Conservation (phyloP, 2,113 vertebrate genomes). For the Pseudois nayaur region DNA sequence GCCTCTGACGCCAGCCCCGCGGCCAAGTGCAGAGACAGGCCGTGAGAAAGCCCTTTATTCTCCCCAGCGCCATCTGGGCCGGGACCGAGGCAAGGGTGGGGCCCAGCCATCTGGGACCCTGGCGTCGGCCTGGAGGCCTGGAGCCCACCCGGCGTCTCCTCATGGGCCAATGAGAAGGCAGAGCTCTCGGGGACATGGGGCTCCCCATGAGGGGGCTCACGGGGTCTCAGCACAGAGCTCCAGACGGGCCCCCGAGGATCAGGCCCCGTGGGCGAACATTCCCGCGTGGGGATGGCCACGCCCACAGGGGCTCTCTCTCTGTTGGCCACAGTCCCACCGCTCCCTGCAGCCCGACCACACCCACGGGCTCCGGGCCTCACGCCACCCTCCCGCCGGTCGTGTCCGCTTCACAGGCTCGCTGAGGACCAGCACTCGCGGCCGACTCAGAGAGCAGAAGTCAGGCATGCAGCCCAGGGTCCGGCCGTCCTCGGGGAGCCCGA, state of each 20-base stretch:
- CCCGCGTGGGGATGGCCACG: background rate
- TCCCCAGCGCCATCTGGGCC: background rate
- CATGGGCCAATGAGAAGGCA: background rate
- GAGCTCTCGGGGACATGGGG: background rate
- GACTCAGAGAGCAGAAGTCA: background rate
- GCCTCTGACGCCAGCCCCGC: background rate
- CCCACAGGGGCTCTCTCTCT: accelerated
- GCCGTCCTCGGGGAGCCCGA: background rate
- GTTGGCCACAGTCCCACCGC: background rate
- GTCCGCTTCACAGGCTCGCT: background rate
- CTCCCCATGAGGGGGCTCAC: accelerated
- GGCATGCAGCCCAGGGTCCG: background rate
- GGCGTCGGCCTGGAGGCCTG: accelerated
- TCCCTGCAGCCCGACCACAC: accelerated
- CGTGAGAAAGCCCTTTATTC: background rate
- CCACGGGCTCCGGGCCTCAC: background rate
- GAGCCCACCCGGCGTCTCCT: background rate
- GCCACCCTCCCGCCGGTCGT: accelerated
- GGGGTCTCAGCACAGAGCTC: background rate
- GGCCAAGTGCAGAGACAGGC: background rate
- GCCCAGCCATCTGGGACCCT: background rate
- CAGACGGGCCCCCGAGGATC: background rate
- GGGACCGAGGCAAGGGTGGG: background rate
- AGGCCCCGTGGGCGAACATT: background rate
- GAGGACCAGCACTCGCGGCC: background rate